Percentiles rank a stretch among this genome's conserved stretches.
These are phyloP conservation scores for Rhagologus leucostigma DNA, from an alignment of 2,113 vertebrate species.

Conservation along the genomic window DNA sequence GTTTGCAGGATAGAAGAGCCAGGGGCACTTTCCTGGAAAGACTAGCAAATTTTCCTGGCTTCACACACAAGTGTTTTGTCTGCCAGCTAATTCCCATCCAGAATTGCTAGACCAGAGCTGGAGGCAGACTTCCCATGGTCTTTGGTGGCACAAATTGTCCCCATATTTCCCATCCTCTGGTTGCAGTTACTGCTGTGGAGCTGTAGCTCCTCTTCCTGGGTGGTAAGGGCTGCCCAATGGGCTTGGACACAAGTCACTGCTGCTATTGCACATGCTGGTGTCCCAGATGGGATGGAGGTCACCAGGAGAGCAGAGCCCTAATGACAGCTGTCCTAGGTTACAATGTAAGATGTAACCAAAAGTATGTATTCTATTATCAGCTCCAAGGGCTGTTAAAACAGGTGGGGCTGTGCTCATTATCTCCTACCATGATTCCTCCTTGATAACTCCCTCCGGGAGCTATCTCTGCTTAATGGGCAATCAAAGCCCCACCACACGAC, in stretches of 20 bases:
- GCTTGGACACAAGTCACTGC: background rate
- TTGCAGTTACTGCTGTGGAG: background rate
- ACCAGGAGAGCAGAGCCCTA: background rate
- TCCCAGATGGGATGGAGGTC: background rate
- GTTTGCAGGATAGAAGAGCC: background rate
- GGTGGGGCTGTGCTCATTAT: too few species aligned
- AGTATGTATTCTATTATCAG: too few species aligned
- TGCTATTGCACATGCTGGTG: background rate
- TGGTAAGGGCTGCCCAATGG: background rate
- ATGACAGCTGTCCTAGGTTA: too few species aligned
- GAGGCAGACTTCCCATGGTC: background rate
- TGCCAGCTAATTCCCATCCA: background rate
- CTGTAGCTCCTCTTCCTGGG: background rate
- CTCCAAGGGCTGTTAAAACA: too few species aligned
- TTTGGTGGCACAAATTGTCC: background rate
- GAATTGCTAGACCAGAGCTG: background rate
- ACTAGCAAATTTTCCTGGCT: background rate
- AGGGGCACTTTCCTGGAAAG: background rate
- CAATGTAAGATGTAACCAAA: too few species aligned
- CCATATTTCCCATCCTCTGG: background rate
- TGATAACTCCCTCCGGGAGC: too few species aligned
- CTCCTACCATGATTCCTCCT: too few species aligned
- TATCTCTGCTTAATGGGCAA: too few species aligned
- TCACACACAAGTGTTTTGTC: background rate
- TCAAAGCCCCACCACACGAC: too few species aligned